phyloP scores from a whole-genome alignment of 2,113 vertebrate species.

The Corvus hawaiiensis region DNA sequence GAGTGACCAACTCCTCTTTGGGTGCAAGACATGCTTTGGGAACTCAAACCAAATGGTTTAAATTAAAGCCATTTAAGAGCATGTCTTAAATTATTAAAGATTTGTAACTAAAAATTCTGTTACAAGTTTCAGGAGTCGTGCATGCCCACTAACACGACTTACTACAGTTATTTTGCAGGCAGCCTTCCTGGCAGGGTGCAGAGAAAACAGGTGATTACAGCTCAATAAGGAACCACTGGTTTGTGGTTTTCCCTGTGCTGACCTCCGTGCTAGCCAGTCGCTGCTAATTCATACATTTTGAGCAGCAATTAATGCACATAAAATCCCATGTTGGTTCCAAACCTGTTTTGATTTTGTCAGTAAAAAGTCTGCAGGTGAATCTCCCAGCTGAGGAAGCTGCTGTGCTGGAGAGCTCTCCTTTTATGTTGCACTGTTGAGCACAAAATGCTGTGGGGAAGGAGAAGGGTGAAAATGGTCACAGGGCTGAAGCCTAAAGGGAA shows the following conservation, averaged over 20 bases:
- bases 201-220: neutral
- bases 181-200: neutral
- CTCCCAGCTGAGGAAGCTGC: neutral
- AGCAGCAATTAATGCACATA: neutral
- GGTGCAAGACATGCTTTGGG: neutral
- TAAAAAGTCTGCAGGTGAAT: neutral
- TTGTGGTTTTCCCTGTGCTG: neutral
- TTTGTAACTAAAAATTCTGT: neutral
- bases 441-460: neutral
- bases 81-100: neutral
- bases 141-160: fast-evolving
- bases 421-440: neutral
- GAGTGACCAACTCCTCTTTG: fast-evolving
- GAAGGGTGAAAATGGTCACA: neutral
- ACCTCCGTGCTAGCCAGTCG: neutral
- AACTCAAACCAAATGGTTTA: neutral
- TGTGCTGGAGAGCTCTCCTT: neutral
- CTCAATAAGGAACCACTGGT: neutral
- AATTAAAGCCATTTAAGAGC: neutral
- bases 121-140: neutral
- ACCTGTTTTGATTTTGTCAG: neutral
- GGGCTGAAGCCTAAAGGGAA: neutral
- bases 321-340: neutral
- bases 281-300: neutral
- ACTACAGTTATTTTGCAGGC: neutral